Evolutionary conservation across 2,113 vertebrate genomes (phyloP), one percentile per base, ranked within the genome.

Genomic region (Lepisosteus osseus): DNA sequence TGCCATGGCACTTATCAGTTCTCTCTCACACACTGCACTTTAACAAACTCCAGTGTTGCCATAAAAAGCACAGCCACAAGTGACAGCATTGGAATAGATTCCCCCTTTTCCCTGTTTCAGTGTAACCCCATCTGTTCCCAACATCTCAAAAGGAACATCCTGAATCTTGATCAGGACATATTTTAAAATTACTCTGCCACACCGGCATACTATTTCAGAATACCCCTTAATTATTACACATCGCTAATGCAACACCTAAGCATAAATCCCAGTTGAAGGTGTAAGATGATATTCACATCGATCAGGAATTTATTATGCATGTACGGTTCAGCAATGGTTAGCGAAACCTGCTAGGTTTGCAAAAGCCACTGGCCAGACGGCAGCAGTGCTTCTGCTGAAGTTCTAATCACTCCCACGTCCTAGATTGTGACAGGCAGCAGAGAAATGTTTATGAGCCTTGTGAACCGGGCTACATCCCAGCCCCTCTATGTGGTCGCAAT

Each of bases 1-100:
- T 68, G 71, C 71, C 67, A 69, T 62, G 59, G 54, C 51, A 68
- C 70, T 84, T 75, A 76, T 80, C 76, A 70, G 71, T 68, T 78
- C 54, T 42, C 59, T 43, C 45, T 59, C 57, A 45, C 44, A 12
- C 44, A 14, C 47, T 3, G 3, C 41, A 55, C 47, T 72, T 14
- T 65, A 51, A 55, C 11, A 63, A 44, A 40, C 70, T 44, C 65
- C 14, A 57, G 3, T 7, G 42, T 42, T 45, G 41, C 68, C 55
- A 59, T 14, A 15, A 59, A 59, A n/a, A 59, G 57, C 57, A 13
- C 12, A 59, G 57, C 54, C 51, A 41, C 9, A 29, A 61, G 42
- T 8, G 65, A 43, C 43, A 68, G 17, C 47, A 54, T 3, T n/a
- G 44, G 13, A 17, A 6, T 47, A 4, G 29, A 55, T 41, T 55